Percentiles rank a stretch among this genome's conserved stretches.
phyloP scores from a whole-genome alignment of 2,888 invertebrate species.

The Himalopsyche anomala region DNA sequence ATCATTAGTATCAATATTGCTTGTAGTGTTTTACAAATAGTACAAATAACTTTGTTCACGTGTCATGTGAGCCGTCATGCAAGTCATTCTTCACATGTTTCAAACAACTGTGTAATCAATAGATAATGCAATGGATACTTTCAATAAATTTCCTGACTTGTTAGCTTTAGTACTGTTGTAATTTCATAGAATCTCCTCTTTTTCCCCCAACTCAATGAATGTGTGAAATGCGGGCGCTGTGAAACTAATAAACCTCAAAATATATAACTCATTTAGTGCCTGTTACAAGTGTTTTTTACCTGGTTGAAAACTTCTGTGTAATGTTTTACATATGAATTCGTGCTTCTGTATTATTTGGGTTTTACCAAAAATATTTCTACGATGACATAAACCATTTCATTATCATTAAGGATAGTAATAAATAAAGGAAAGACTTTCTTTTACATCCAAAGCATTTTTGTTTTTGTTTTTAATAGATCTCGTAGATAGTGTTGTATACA shows the following conservation, averaged over 20 bases:
- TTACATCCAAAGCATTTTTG: background rate
- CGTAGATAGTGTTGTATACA: too few relatives aligned
- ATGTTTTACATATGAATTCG: conserved; percentile 13
- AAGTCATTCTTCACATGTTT: too few relatives aligned
- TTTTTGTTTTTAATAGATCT: too few relatives aligned
- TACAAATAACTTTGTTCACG: background rate
- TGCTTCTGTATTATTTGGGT: conserved; percentile 53
- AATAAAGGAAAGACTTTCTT: conserved; percentile 58
- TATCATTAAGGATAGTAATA: conserved; percentile 36
- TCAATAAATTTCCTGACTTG: conserved; percentile 10
- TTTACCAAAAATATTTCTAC: conserved; percentile 52
- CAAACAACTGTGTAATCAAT: too few relatives aligned
- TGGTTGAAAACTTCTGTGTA: conserved; percentile 22
- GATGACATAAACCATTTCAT: conserved; percentile 39
- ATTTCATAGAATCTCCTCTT: background rate
- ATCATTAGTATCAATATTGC: conserved; percentile 12
- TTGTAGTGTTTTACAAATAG: conserved; percentile 5
- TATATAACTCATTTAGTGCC: conserved; percentile 3
- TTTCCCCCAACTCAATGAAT: background rate
- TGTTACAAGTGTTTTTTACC: conserved; percentile 20
- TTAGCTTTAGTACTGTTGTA: background rate
- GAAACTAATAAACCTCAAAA: conserved; percentile 22
- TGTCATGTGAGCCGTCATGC: too few relatives aligned
- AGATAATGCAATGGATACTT: background rate
- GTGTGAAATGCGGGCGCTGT: background rate